Evolutionary conservation across 2,797 vertebrate species (phyloP).

Genomic region (Nyctalus aviator): DNA sequence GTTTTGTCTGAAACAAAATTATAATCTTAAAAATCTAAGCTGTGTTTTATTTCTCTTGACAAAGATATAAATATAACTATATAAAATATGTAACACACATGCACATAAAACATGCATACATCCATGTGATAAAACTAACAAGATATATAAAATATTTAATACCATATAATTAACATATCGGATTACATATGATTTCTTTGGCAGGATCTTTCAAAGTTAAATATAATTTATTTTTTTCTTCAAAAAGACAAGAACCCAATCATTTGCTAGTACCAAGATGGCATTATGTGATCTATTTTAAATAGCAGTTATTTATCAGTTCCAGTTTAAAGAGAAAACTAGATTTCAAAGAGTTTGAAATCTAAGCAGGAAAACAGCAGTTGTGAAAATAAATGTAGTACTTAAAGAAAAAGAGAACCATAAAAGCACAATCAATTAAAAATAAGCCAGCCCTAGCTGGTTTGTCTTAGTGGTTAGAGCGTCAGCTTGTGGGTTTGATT

Average conservation of each 20-base stretch:
- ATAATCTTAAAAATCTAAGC: background rate
- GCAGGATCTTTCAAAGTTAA: background rate
- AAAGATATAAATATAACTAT: background rate
- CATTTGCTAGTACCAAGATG: background rate
- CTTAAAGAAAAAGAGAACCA: background rate
- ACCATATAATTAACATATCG: background rate
- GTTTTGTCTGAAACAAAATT: background rate
- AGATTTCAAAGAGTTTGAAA: background rate
- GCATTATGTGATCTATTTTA: background rate
- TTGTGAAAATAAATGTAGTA: background rate
- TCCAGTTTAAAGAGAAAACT: background rate
- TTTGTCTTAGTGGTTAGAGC: too few species aligned
- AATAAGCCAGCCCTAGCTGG: background rate
- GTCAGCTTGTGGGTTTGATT: too few species aligned
- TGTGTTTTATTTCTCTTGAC: background rate
- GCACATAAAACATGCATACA: background rate
- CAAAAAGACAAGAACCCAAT: background rate
- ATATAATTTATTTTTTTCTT: background rate
- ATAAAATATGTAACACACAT: background rate
- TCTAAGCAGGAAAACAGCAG: background rate
- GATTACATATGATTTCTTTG: background rate
- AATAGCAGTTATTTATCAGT: background rate
- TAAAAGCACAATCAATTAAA: background rate
- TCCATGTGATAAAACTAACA: background rate
- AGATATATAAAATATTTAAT: background rate